A percentile compares a stretch with the other conserved stretches of the same genome.
phyloP scores from a whole-genome alignment of 2,113 vertebrate species.

The Noctilio leporinus region DNA sequence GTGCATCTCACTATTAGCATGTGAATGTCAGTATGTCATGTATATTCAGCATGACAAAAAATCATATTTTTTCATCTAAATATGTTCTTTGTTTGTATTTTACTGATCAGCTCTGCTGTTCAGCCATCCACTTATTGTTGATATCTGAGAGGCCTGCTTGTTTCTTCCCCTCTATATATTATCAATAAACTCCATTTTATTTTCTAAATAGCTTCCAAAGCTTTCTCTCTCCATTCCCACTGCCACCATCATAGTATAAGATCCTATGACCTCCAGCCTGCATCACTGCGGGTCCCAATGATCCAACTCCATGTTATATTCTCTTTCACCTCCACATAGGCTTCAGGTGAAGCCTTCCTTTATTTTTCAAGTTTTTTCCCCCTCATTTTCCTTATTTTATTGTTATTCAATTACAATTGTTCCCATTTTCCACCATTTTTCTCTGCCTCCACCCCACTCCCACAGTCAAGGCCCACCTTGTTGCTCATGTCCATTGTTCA shows the following conservation, averaged over 20 bases:
- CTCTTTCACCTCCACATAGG: not conserved
- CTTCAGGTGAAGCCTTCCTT: no score
- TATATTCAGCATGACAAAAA: not conserved
- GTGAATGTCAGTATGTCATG: not conserved
- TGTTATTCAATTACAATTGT: no score
- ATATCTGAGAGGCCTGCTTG: not conserved
- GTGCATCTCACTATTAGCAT: not conserved
- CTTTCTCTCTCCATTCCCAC: not conserved
- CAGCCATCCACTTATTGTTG: not conserved
- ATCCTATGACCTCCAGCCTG: rapidly evolving
- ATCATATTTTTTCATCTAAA: not conserved
- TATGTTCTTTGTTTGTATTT: not conserved
- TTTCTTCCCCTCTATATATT: not conserved
- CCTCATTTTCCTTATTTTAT: no score
- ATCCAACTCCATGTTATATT: not conserved
- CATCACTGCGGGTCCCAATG: rapidly evolving
- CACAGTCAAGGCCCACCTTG: no score
- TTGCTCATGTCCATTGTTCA: no score
- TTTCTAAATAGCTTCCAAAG: not conserved
- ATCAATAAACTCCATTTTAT: not conserved
- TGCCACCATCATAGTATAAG: not conserved
- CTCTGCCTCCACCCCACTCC: no score
- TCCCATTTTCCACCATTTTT: no score
- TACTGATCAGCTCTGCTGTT: not conserved
- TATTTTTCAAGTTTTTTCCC: no score